These are phyloP conservation scores for Tipula confusa DNA, from an alignment of 2,888 invertebrate species.

Conservation along the genomic window DNA sequence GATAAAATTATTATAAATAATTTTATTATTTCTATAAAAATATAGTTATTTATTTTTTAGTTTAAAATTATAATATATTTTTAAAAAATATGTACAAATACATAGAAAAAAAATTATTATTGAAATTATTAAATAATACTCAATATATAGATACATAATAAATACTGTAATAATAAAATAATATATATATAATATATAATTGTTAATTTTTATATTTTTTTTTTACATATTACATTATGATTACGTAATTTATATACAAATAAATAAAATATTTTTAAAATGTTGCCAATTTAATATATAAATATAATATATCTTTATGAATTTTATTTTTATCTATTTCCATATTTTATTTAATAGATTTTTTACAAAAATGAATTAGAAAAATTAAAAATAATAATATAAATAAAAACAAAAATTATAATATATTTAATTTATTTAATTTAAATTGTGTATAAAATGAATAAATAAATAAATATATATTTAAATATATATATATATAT, in stretches of 20 bases:
- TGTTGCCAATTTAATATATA: not conserved
- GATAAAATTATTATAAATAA: not conserved
- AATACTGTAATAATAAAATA: no score
- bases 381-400: not conserved
- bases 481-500: no score
- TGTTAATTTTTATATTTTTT: not conserved
- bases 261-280: not conserved
- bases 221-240: not conserved
- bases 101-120: not conserved
- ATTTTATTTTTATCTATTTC: not conserved
- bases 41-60: conserved; percentile 8
- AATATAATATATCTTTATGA: not conserved
- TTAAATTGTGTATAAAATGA: conserved; percentile 3
- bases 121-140: conserved; percentile 20
- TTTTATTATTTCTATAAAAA: not conserved
- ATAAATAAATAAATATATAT: not conserved
- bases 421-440: conserved; percentile 16
- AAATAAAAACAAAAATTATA: not conserved
- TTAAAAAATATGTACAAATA: not conserved
- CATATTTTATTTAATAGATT: not conserved
- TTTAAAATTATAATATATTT: not conserved
- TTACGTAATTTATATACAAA: not conserved
- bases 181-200: not conserved
- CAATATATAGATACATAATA: not conserved
- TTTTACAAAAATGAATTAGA: not conserved